Evolutionary conservation across 2,113 vertebrate species (phyloP).

Genomic region (Epinephelus cyanopodus): DNA sequence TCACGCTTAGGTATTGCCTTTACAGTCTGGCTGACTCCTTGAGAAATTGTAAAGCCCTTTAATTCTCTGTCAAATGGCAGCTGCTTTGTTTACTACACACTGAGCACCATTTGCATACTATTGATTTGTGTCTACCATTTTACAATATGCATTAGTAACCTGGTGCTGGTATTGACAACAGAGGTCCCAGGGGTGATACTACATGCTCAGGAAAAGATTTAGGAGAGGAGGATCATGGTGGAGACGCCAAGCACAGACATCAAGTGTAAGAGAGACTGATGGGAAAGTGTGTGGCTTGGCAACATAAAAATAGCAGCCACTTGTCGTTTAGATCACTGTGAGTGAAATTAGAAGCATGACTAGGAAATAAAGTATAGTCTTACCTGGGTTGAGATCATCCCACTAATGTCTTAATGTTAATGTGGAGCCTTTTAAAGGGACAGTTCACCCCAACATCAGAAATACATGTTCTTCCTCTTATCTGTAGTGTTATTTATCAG

Average conservation of each 20-base stretch:
- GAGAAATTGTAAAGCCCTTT: not conserved
- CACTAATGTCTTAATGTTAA: conserved; percentile 1
- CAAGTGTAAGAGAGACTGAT: conserved; percentile 16
- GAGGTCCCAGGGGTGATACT: conserved; percentile 17
- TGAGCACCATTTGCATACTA: conserved; percentile 8
- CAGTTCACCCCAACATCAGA: too few relatives aligned
- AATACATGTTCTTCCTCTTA: too few relatives aligned
- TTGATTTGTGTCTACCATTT: conserved; percentile 38
- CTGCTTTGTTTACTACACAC: conserved; percentile 6
- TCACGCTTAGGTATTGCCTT: not conserved
- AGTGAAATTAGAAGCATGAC: conserved; percentile 29
- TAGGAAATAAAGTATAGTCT: conserved; percentile 26
- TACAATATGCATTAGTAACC: conserved; percentile 17
- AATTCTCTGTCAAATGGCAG: conserved; percentile 15
- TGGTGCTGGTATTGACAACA: conserved; percentile 21
- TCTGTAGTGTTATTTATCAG: too few relatives aligned
- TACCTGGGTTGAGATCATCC: conserved; percentile 7
- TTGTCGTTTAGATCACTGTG: conserved; percentile 19
- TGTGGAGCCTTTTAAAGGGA: not conserved
- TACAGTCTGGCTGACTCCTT: not conserved
- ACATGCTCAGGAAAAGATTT: conserved; percentile 47
- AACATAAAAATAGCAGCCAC: conserved; percentile 32
- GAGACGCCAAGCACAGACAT: conserved; percentile 7
- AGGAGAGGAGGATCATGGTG: conserved; percentile 29
- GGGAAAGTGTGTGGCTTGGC: not conserved